A percentile compares a stretch with the other conserved stretches of the same genome.
Conservation (phyloP, 2,797 vertebrate genomes). For the Mionectes olivaceus region DNA sequence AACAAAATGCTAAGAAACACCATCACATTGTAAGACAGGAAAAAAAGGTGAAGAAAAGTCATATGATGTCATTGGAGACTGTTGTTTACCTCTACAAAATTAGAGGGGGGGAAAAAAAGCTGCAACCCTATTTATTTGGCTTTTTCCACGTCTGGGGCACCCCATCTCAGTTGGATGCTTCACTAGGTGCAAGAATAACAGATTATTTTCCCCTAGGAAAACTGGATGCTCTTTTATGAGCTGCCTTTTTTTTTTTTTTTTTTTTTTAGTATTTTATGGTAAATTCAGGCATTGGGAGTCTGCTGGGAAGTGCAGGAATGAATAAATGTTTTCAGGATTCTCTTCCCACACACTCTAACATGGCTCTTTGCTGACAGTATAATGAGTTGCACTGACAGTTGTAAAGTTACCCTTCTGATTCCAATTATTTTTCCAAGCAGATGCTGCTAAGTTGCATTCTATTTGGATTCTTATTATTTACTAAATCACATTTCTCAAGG, state of each 20-base stretch:
- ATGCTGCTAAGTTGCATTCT: not conserved
- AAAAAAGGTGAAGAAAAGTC: not conserved
- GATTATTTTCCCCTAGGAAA: not conserved
- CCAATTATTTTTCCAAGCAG: conserved; percentile 27
- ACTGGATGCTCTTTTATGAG: not conserved
- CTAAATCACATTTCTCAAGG: not conserved
- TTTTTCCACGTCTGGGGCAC: not conserved
- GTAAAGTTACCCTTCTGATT: not conserved
- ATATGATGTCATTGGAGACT: not conserved
- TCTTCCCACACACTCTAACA: not conserved
- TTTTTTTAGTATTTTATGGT: not conserved
- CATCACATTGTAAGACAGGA: not conserved
- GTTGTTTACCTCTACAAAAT: not conserved
- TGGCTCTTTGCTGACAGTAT: not conserved
- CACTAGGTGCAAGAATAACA: not conserved
- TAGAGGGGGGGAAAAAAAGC: not conserved
- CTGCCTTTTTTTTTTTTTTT: not conserved
- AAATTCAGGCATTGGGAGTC: not conserved
- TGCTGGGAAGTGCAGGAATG: not conserved
- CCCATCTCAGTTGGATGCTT: not conserved
- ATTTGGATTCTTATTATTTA: conserved; percentile 10
- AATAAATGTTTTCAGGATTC: not conserved
- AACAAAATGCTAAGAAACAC: conserved; percentile 8
- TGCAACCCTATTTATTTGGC: not conserved
- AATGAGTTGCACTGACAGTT: not conserved